phyloP scores from a whole-genome alignment of 2,797 vertebrate species.

The Mus spretus region DNA sequence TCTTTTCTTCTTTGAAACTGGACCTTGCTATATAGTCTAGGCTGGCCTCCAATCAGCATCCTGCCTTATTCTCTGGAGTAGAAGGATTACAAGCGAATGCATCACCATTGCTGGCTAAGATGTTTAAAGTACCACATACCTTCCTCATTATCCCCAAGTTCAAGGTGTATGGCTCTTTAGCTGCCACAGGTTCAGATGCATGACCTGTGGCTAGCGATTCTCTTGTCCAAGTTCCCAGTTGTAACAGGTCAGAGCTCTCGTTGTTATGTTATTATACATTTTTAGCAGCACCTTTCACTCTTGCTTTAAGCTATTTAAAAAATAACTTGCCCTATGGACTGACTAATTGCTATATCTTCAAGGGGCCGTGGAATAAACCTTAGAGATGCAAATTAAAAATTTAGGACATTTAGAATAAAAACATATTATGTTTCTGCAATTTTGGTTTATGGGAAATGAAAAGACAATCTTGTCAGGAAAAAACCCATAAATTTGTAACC shows the following conservation, averaged over 20 bases:
- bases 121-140: background rate
- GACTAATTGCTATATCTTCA: constrained; percentile 35
- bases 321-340: background rate
- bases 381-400: constrained; percentile 28
- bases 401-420: background rate
- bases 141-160: background rate
- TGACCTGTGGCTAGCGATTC: background rate
- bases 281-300: background rate
- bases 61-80: background rate
- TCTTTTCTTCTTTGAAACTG: background rate
- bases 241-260: background rate
- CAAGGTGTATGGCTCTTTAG: background rate
- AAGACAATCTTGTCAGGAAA: background rate
- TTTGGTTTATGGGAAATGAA: constrained; percentile 30
- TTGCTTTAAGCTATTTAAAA: constrained; percentile 7
- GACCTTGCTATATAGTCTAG: background rate
- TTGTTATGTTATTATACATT: background rate
- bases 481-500: background rate
- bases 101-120: background rate
- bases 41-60: background rate
- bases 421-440: background rate
- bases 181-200: background rate
- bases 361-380: background rate
- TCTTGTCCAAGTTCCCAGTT: background rate
- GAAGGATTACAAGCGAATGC: background rate